Base-by-base conservation (phyloP, 2,113 vertebrate species). In the Cyanocitta stelleri region DNA sequence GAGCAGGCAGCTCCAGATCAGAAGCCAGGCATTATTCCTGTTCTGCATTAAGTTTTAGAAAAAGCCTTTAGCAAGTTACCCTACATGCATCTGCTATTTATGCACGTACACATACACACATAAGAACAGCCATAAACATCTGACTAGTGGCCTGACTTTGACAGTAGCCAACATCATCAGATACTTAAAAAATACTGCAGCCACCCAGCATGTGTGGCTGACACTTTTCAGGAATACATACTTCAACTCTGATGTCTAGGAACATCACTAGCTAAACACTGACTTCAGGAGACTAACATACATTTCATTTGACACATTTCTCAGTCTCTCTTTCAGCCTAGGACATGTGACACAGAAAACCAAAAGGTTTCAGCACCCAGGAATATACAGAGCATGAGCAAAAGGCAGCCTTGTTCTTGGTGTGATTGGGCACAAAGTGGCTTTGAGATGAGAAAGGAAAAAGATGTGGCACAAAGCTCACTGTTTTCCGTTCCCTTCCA, bases 71-170 rank as follows among this genome's bases (percentile, higher is more conserved):
- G 71, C 16, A 59, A 89, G 55, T 52, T 58, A 83, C 39, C 13
- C 33, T 63, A 18, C 9, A 12, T 69, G 32, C 12, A 51, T 49
- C 63, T 83, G 29, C 49, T 66, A 8, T 44, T 51, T 75, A 43
- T 2, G 0, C 14, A 51, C 3, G 1, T 6, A 12, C 8, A n/a
- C 6, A 51, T 9, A 15, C 8, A 10, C 8, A 52, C 4, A 1
- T 18, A 68, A 48, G 16, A 77, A 35, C 33, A 77, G 48, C 33
- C 76, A 59, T 18, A 62, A 15, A 46, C n/a, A 43, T 19, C 51
- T 74, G 55, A 39, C 35, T 55, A 56, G 33, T 32, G 35, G 39
- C 27, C 21, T 81, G 44, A 39, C 18, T 76, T 48, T 43, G n/a
- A 54, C 33, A 54, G 37, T 23, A 71, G 44, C 20, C 77, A 81